phyloP scores from a whole-genome alignment of 1,140 invertebrate genomes.

The Scaptomyza hsui region DNA sequence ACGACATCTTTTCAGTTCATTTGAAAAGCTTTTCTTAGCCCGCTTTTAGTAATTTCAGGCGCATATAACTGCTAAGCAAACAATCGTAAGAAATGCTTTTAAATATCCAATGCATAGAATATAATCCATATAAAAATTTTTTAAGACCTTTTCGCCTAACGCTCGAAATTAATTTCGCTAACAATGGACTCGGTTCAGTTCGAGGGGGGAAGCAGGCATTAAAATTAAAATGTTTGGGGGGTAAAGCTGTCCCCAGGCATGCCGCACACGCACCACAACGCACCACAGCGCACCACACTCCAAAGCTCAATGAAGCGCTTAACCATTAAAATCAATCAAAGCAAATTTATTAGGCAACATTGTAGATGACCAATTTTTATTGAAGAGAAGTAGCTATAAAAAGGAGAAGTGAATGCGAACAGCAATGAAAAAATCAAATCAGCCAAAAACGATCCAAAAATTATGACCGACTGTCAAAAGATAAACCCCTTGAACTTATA shows the following conservation, averaged over 20 bases:
- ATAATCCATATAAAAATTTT: slow-evolving; percentile 72
- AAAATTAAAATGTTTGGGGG: slow-evolving; percentile 38
- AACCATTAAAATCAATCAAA: slow-evolving; percentile 83
- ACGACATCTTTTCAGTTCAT: slow-evolving; percentile 65
- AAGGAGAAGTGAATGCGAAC: slow-evolving; percentile 32
- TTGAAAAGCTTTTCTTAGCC: slow-evolving; percentile 50
- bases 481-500: slow-evolving; percentile 61
- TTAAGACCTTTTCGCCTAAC: slow-evolving; percentile 73
- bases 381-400: slow-evolving; percentile 67
- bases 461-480: slow-evolving; percentile 72
- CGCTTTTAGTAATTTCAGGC: slow-evolving; percentile 24
- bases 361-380: slow-evolving; percentile 62
- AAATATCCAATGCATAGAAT: slow-evolving; percentile 59
- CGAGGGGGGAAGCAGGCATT: slow-evolving; percentile 19
- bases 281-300: slow-evolving; percentile 29
- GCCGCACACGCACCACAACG: slow-evolving; percentile 38
- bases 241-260: slow-evolving; percentile 28
- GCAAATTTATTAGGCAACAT: slow-evolving; percentile 79
- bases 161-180: slow-evolving; percentile 78
- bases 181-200: slow-evolving; percentile 55
- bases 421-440: slow-evolving; percentile 80
- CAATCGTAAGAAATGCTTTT: slow-evolving; percentile 79
- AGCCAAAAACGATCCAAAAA: slow-evolving; percentile 70
- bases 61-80: slow-evolving; percentile 74
- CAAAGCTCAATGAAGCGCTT: slow-evolving; percentile 79